These are phyloP conservation scores for Notothenia coriiceps DNA, from an alignment of 2,113 vertebrate genomes.

Conservation along the genomic window DNA sequence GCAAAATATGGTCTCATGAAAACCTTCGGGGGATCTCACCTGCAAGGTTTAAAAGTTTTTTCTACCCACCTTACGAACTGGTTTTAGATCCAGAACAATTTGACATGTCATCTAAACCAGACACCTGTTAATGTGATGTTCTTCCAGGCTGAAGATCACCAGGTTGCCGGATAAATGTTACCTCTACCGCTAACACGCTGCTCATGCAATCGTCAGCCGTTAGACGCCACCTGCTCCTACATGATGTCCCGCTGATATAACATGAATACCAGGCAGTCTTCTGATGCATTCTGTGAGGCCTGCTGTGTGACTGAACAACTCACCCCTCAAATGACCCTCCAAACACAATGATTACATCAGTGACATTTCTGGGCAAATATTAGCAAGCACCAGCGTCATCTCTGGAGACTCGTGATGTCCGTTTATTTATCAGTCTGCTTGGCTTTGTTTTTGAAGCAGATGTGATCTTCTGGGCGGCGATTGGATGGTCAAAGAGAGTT, in stretches of 20 bases:
- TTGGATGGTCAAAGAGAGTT: neutral
- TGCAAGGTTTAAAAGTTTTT: neutral
- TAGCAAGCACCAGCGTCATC: conserved; percentile 20
- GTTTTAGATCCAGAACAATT: neutral
- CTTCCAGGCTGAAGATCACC: conserved; percentile 31
- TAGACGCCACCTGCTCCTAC: conserved; percentile 60
- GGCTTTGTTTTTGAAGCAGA: neutral
- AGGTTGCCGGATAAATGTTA: conserved; percentile 27
- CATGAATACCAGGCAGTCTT: conserved; percentile 24
- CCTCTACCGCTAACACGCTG: conserved; percentile 25
- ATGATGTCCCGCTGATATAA: conserved; percentile 35
- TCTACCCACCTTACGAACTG: neutral
- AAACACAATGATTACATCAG: conserved; percentile 36
- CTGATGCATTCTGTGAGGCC: conserved; percentile 28
- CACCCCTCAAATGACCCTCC: conserved; percentile 17
- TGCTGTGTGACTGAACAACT: conserved; percentile 34
- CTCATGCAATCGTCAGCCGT: conserved; percentile 40
- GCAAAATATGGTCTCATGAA: neutral
- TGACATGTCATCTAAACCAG: conserved; percentile 15
- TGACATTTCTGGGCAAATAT: conserved; percentile 47
- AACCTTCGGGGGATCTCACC: conserved; percentile 2
- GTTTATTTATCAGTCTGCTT: conserved; percentile 24
- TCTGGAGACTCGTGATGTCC: conserved; percentile 9
- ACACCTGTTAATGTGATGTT: neutral
- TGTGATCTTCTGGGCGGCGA: conserved; percentile 5